phyloP scores from a whole-genome alignment of 2,888 invertebrate species.

The Hartigia nigra region DNA sequence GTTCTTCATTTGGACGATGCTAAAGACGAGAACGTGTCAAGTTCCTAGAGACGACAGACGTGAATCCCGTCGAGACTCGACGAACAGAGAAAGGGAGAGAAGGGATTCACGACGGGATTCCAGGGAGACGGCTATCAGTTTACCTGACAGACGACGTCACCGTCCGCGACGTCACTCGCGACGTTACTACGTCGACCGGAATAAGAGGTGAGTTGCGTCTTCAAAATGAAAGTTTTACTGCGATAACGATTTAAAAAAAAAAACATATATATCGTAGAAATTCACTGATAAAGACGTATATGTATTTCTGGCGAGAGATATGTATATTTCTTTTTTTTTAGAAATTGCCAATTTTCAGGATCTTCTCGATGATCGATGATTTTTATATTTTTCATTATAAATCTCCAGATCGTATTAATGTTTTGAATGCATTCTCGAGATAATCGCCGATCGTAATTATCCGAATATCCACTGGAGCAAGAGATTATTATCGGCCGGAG shows the following conservation, averaged over 20 bases:
- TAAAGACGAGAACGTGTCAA: constrained; percentile 34
- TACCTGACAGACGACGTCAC: constrained; percentile 45
- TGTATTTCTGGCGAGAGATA: no score
- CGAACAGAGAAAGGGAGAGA: constrained; percentile 30
- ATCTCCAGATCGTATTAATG: background rate
- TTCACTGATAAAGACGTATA: background rate
- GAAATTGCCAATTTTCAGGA: no score
- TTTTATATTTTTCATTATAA: background rate
- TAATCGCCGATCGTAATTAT: background rate
- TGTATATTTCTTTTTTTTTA: no score
- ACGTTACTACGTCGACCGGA: constrained; percentile 52
- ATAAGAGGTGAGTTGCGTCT: constrained; percentile 48
- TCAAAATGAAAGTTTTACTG: background rate
- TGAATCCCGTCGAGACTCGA: constrained; percentile 40
- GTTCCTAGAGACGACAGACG: constrained; percentile 30
- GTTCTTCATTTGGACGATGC: constrained; percentile 52
- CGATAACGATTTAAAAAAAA: background rate
- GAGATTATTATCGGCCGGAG: background rate
- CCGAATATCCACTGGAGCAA: background rate
- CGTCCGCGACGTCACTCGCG: constrained; percentile 52
- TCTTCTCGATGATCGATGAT: no score
- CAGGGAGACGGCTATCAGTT: constrained; percentile 38
- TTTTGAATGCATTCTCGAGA: background rate
- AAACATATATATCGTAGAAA: background rate
- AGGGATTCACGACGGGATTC: constrained; percentile 41